Percentiles rank a stretch among this genome's conserved stretches.
Evolutionary conservation across 2,797 vertebrate species (phyloP).

Genomic region (Coccyzus lansbergi): DNA sequence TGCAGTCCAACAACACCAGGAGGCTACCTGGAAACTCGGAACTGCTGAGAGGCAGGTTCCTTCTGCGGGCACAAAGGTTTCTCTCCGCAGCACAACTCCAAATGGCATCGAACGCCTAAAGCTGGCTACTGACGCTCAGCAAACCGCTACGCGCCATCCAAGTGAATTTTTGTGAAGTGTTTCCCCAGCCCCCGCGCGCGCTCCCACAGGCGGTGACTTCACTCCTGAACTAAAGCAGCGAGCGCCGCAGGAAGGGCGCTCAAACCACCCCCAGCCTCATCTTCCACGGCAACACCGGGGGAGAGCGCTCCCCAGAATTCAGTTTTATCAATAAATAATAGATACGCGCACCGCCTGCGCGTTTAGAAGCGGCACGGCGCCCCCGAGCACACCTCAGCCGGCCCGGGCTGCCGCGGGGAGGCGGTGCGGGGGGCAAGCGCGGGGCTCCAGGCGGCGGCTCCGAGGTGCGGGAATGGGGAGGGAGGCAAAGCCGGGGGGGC

Average conservation of each 20-base stretch:
- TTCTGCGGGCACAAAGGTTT: background rate
- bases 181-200: background rate
- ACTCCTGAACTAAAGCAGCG: background rate
- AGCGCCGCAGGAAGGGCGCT: background rate
- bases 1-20: background rate
- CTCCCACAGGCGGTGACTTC: background rate
- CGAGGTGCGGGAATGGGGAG: too few species aligned
- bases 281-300: background rate
- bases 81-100: background rate
- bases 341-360: background rate
- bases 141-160: fast-evolving
- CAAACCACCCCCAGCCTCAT: background rate
- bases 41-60: background rate
- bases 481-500: too few species aligned
- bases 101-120: background rate
- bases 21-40: background rate
- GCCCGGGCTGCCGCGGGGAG: background rate
- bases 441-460: too few species aligned
- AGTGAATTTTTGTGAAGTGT: background rate
- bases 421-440: background rate
- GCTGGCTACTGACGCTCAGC: background rate
- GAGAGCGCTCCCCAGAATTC: background rate
- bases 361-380: conserved; percentile 12
- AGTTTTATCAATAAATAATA: too few species aligned
- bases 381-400: background rate